phyloP scores from a whole-genome alignment of 1,140 invertebrate species.

The Penaeus indicus region DNA sequence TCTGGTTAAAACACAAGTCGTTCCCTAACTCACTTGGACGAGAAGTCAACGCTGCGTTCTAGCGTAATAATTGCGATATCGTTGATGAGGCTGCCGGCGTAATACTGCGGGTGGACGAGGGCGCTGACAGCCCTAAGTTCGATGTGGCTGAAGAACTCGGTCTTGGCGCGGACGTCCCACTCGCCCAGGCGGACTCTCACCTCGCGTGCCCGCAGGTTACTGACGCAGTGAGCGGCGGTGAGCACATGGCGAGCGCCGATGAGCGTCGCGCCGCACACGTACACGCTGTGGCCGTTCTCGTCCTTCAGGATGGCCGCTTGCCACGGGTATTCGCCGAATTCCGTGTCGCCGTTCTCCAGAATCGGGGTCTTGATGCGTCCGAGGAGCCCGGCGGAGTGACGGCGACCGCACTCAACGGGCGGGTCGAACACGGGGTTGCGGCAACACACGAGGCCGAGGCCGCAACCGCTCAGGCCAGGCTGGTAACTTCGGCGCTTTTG shows the following conservation, averaged over 20 bases:
- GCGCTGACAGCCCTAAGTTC: constrained; percentile 86
- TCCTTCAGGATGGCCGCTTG: constrained; percentile 92
- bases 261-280: constrained; percentile 82
- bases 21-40: constrained; percentile 70
- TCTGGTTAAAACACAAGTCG: too few relatives aligned
- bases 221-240: constrained; percentile 84
- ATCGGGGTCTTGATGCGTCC: constrained; percentile 68
- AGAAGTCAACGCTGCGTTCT: constrained; percentile 84
- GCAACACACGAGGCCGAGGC: constrained; percentile 38
- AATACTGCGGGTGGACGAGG: constrained; percentile 89
- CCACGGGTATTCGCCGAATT: constrained; percentile 93
- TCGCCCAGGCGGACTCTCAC: constrained; percentile 88
- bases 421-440: constrained; percentile 40
- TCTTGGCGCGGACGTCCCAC: constrained; percentile 95
- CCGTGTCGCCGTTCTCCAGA: constrained; percentile 82
- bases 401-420: constrained; percentile 65
- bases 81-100: constrained; percentile 90
- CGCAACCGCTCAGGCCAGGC: constrained; percentile 41
- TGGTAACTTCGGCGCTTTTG: not conserved
- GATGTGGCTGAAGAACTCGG: constrained; percentile 92
- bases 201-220: constrained; percentile 75
- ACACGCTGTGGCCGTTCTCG: constrained; percentile 86
- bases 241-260: constrained; percentile 84
- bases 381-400: constrained; percentile 68
- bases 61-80: constrained; percentile 88